Conservation (phyloP, 2,113 vertebrate species). For the Rattus rattus region DNA sequence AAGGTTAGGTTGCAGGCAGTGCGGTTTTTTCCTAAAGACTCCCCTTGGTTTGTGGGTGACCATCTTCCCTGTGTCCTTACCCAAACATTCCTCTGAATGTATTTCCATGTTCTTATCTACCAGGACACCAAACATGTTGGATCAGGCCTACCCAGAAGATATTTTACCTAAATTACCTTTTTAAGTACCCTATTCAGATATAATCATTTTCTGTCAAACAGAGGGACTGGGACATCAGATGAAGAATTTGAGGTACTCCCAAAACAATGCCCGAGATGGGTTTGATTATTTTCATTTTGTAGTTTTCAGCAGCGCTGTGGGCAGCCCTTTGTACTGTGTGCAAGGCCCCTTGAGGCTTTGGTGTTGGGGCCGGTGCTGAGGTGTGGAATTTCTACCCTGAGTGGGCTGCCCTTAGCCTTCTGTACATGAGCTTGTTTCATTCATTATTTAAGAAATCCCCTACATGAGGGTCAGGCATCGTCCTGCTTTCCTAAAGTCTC, state of each 20-base stretch:
- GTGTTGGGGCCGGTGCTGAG: not conserved
- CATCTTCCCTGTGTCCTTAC: not conserved
- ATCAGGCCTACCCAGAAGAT: not conserved
- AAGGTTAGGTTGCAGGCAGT: not conserved
- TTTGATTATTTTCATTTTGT: not conserved
- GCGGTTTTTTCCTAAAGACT: not conserved
- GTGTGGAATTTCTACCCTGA: not conserved
- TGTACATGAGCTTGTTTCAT: not conserved
- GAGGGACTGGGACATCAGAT: not conserved
- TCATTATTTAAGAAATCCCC: constrained; percentile 16
- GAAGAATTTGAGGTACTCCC: not conserved
- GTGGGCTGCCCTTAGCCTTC: not conserved
- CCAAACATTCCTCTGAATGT: not conserved
- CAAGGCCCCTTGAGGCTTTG: not conserved
- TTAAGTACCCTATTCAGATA: not conserved
- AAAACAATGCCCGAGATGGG: not conserved
- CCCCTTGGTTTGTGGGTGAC: not conserved
- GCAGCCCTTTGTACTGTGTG: not conserved
- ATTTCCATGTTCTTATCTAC: not conserved
- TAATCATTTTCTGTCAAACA: not conserved
- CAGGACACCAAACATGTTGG: not conserved
- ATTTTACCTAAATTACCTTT: not conserved
- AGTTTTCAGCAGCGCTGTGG: not conserved
- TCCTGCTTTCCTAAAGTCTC: not conserved
- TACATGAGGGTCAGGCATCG: not conserved